Percentiles rank a stretch among this genome's conserved stretches.
phyloP scores from a whole-genome alignment of 2,888 invertebrate species.

The Odontothrips loti region DNA sequence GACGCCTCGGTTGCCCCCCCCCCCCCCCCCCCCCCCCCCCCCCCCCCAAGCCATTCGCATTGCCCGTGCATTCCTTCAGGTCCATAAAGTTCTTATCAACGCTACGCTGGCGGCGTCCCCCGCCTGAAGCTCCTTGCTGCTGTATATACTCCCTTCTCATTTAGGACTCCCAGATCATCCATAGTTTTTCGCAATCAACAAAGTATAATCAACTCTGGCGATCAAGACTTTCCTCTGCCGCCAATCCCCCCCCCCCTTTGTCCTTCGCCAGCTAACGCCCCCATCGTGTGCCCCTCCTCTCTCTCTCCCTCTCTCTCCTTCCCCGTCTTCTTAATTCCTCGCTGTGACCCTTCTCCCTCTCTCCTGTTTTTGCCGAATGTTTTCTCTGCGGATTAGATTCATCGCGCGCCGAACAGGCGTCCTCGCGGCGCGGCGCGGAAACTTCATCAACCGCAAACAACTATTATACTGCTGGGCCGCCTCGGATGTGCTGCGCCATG shows the following conservation, averaged over 20 bases:
- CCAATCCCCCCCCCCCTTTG: background rate
- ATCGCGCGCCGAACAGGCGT: background rate
- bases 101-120: background rate
- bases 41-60: background rate
- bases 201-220: slow-evolving; percentile 17
- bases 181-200: slow-evolving; percentile 25
- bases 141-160: background rate
- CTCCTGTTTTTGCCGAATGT: background rate
- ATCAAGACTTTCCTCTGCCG: background rate
- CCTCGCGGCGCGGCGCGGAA: background rate
- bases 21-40: background rate
- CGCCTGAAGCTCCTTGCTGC: background rate
- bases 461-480: background rate
- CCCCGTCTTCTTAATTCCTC: background rate
- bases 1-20: background rate
- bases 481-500: background rate
- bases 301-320: background rate
- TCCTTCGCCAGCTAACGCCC: background rate
- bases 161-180: slow-evolving; percentile 19
- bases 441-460: background rate
- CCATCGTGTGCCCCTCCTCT: background rate
- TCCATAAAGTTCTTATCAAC: slow-evolving; percentile 23
- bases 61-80: slow-evolving; percentile 8
- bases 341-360: background rate
- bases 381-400: slow-evolving; percentile 17